Evolutionary conservation across 2,797 vertebrate genomes (phyloP).

Genomic region (Cephalopachus bancanus): DNA sequence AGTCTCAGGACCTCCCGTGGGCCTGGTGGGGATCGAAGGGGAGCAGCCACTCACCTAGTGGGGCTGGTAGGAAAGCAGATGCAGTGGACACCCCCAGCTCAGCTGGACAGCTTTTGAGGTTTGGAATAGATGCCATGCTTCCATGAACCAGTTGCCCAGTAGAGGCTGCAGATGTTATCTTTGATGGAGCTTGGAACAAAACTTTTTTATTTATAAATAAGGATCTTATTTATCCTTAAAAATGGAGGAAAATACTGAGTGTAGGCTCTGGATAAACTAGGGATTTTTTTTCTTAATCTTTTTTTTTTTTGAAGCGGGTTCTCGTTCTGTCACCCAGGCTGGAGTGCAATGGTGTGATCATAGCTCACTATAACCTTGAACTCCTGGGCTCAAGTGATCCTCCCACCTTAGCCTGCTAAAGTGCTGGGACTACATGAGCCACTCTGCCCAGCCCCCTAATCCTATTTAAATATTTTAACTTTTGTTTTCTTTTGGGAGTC

Average conservation of each 20-base stretch:
- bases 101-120: not conserved
- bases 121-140: not conserved
- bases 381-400: not conserved
- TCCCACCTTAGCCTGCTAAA: not conserved
- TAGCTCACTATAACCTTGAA: not conserved
- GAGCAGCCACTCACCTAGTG: accelerated
- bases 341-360: too few species aligned
- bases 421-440: not conserved
- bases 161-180: not conserved
- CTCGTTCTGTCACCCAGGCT: not conserved
- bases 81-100: not conserved
- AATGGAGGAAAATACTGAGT: not conserved
- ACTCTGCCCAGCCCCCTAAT: not conserved
- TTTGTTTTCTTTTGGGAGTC: not conserved
- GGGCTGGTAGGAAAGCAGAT: not conserved
- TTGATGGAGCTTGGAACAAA: not conserved
- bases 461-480: not conserved
- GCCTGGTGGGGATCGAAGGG: not conserved
- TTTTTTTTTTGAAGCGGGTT: too few species aligned
- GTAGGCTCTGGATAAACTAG: not conserved
- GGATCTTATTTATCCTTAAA: not conserved
- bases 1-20: too few species aligned
- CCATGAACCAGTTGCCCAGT: too few species aligned
- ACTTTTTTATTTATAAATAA: too few species aligned
- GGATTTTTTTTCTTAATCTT: not conserved